Evolutionary conservation across 2,888 invertebrate species (phyloP), one percentile per base, ranked within the genome.

Genomic region (Athetis lepigone): DNA sequence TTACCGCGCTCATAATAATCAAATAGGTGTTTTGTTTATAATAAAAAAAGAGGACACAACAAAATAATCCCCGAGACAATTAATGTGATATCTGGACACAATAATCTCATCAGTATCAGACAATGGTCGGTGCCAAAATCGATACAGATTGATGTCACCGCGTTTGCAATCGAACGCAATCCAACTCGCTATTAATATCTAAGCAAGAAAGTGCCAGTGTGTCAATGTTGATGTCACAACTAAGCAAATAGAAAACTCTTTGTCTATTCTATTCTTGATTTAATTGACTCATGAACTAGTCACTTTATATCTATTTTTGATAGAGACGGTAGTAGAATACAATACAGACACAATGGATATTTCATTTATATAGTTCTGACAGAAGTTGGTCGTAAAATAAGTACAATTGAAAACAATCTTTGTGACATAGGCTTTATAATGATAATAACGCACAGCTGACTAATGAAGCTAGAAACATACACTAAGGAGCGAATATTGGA

Each of bases 201-300:
- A 33, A 13, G 64, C 57, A 62, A 77, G 88, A 87, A 89, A 89
- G 88, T 85, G 85, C 81, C 77, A 89, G 81, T 89, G 85, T 91
- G 91, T 92, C 92, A 92, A 92, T 92, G 90, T 90, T 91, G 84
- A 80, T 86, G 86, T 85, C 86, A 85, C 83, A 80, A 68, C 75
- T 56, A 70, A 72, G 68, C 71, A 82, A 83, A 83, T 77, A 79
- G 79, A 83, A 75, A 73, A 70, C 75, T 79, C 75, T 63, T 69
- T 68, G 65, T 79, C 56, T 50, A 50, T 66, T 77, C 83, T 88
- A 86, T 87, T 85, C 65, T 78, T 73, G 65, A 75, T 72, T 55
- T 43, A 77, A 75, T 80, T 80, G 82, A 83, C 75, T 85, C 85
- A 85, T 68, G 60, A 61, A 56, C 47, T 60, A 49, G 57, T 46